phyloP scores from a whole-genome alignment of 2,888 invertebrate species.

The Pristionchus mayeri region DNA sequence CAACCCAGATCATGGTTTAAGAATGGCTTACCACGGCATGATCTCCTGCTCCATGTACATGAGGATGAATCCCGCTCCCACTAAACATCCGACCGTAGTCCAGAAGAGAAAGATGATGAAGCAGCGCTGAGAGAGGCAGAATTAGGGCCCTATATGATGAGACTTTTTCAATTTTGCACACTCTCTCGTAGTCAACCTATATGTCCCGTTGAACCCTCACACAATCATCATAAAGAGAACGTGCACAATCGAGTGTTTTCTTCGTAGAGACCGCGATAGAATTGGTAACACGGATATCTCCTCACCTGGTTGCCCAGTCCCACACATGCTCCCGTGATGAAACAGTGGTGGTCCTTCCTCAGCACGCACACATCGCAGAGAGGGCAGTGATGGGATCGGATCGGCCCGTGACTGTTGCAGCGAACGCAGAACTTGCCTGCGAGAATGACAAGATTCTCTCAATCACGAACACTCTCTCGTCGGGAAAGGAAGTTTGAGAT shows the following conservation, averaged over 20 bases:
- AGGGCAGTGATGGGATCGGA: conserved; percentile 77
- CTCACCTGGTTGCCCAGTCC: conserved; percentile 77
- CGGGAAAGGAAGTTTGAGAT: too few species aligned
- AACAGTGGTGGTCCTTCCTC: conserved; percentile 78
- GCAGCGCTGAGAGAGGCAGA: conserved; percentile 76
- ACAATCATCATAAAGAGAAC: too few species aligned
- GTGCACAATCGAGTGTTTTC: too few species aligned
- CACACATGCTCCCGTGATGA: conserved; percentile 77
- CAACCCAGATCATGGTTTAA: too few species aligned
- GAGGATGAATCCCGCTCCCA: conserved; percentile 62
- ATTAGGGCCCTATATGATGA: too few species aligned
- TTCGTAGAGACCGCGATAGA: too few species aligned
- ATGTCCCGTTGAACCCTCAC: too few species aligned
- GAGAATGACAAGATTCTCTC: not conserved
- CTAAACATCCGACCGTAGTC: conserved; percentile 67
- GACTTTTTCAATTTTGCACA: too few species aligned
- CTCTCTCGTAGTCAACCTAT: too few species aligned
- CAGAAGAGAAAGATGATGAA: conserved; percentile 77
- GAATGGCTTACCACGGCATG: conserved; percentile 62
- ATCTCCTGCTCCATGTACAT: conserved; percentile 64
- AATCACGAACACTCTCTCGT: too few species aligned
- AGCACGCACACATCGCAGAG: conserved; percentile 77
- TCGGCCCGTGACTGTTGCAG: conserved; percentile 68
- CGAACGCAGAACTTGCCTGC: conserved; percentile 65
- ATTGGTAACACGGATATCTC: too few species aligned